These are phyloP conservation scores for Melanotaenia duboulayi DNA, from an alignment of 2,113 vertebrate genomes.

Conservation along the genomic window DNA sequence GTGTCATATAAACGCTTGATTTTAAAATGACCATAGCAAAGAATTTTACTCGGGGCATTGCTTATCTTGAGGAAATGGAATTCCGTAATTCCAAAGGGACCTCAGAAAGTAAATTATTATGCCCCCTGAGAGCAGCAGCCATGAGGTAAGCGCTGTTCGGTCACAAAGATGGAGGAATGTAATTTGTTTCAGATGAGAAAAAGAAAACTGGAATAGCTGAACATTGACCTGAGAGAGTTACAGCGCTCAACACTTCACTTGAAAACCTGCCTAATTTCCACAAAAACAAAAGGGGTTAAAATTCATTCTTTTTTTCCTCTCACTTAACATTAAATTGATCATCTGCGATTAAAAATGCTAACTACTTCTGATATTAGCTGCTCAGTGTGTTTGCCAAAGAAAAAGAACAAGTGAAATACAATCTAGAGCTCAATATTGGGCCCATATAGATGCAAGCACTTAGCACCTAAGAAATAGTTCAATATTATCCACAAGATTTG, in stretches of 20 bases:
- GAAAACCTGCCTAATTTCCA: slow-evolving; percentile 18
- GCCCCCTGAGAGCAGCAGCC: slow-evolving; percentile 51
- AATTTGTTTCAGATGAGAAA: slow-evolving; percentile 49
- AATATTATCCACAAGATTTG: slow-evolving; percentile 13
- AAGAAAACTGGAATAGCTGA: slow-evolving; percentile 31
- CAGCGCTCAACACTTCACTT: slow-evolving; percentile 3
- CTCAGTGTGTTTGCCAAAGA: slow-evolving; percentile 35
- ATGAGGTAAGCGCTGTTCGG: slow-evolving; percentile 30
- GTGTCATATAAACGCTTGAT: slow-evolving; percentile 64
- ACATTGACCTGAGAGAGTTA: slow-evolving; percentile 28
- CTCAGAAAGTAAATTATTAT: slow-evolving; percentile 64
- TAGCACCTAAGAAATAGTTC: slow-evolving; percentile 36
- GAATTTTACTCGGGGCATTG: slow-evolving; percentile 66
- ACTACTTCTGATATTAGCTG: slow-evolving; percentile 38
- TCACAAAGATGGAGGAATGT: slow-evolving; percentile 33
- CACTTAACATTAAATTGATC: slow-evolving; percentile 25
- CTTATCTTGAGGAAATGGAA: slow-evolving; percentile 69
- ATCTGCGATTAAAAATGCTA: slow-evolving; percentile 34
- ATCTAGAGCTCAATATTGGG: slow-evolving; percentile 59
- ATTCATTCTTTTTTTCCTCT: not conserved
- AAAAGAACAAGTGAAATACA: slow-evolving; percentile 64
- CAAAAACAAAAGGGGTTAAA: slow-evolving; percentile 13
- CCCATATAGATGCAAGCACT: slow-evolving; percentile 35
- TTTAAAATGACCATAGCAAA: slow-evolving; percentile 66
- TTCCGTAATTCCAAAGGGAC: slow-evolving; percentile 64